Conservation (phyloP, 2,888 invertebrate genomes). For the Drosophila helvetica region DNA sequence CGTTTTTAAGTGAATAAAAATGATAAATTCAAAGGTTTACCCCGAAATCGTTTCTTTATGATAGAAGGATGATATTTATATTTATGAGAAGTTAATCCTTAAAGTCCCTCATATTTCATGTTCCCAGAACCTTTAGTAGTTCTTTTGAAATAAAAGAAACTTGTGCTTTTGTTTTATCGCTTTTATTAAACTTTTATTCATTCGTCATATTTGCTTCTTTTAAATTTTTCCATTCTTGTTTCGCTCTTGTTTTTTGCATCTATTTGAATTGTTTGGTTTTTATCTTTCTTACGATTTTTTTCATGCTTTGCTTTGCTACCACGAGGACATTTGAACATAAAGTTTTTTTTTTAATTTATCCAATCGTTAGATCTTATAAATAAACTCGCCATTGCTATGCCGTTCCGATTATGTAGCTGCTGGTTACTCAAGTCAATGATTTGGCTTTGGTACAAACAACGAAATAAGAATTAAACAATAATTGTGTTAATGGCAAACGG, state of each 20-base stretch:
- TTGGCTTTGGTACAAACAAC: slow-evolving; percentile 53
- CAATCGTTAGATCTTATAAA: slow-evolving; percentile 44
- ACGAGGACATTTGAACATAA: slow-evolving; percentile 47
- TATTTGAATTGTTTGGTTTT: neutral
- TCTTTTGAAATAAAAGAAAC: neutral
- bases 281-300: slow-evolving; percentile 12
- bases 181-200: slow-evolving; percentile 78
- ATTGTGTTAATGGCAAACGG: slow-evolving; percentile 20
- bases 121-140: too few relatives aligned
- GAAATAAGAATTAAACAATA: slow-evolving; percentile 17
- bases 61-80: too few relatives aligned
- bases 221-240: slow-evolving; percentile 25
- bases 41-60: neutral
- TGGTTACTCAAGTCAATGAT: slow-evolving; percentile 49
- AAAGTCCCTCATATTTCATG: too few relatives aligned
- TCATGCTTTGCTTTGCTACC: slow-evolving; percentile 50
- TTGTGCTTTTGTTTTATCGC: slow-evolving; percentile 56
- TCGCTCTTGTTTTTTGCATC: slow-evolving; percentile 12
- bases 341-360: slow-evolving; percentile 36
- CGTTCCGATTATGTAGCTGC: slow-evolving; percentile 41
- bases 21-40: slow-evolving; percentile 51
- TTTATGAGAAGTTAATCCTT: too few relatives aligned
- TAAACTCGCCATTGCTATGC: slow-evolving; percentile 40
- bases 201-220: slow-evolving; percentile 72
- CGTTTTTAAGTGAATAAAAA: slow-evolving; percentile 80